phyloP scores from a whole-genome alignment of 92 coral and sea anemone species.

The Desmophyllum pertusum region DNA sequence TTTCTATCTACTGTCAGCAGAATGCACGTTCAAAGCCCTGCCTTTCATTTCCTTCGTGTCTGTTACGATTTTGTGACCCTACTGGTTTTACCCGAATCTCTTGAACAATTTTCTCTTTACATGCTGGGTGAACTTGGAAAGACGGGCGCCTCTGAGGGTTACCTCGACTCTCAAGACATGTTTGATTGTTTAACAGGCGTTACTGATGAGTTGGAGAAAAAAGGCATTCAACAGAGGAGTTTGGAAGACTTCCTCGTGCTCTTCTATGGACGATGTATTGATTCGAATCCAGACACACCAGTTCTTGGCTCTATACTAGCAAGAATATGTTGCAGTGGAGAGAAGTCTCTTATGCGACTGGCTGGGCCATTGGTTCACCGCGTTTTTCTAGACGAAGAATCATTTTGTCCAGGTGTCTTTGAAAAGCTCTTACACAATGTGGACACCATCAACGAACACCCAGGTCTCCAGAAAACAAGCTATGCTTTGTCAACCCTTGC shows the following conservation, averaged over 20 bases:
- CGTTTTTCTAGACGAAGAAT: conserved; percentile 69
- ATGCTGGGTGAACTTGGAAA: conserved; percentile 71
- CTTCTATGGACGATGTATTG: conserved; percentile 88
- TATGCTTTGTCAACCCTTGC: conserved; percentile 58
- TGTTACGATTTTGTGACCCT: conserved; percentile 85
- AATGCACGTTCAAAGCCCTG: conserved; percentile 60
- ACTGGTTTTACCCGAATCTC: conserved; percentile 56
- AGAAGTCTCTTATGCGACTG: conserved; percentile 53
- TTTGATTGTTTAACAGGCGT: conserved; percentile 60
- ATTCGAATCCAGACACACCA: conserved; percentile 85
- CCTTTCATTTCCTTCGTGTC: conserved; percentile 74
- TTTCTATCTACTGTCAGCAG: conserved; percentile 76
- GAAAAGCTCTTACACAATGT: conserved; percentile 55
- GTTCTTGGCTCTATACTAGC: conserved; percentile 67
- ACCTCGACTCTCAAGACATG: conserved; percentile 65
- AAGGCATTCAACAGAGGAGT: conserved; percentile 45
- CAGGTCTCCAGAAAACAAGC: conserved; percentile 70
- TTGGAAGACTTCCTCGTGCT: conserved; percentile 70
- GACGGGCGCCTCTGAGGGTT: conserved; percentile 49
- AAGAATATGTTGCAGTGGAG: conserved; percentile 66
- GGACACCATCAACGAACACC: conserved; percentile 61
- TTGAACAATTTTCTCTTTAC: conserved; percentile 59
- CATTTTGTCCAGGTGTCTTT: conserved; percentile 65
- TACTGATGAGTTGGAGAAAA: conserved; percentile 47
- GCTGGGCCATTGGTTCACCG: conserved; percentile 85